A percentile compares a stretch with the other conserved stretches of the same genome.
Evolutionary conservation across 2,888 invertebrate species (phyloP).

Genomic region (Lagria hirta): DNA sequence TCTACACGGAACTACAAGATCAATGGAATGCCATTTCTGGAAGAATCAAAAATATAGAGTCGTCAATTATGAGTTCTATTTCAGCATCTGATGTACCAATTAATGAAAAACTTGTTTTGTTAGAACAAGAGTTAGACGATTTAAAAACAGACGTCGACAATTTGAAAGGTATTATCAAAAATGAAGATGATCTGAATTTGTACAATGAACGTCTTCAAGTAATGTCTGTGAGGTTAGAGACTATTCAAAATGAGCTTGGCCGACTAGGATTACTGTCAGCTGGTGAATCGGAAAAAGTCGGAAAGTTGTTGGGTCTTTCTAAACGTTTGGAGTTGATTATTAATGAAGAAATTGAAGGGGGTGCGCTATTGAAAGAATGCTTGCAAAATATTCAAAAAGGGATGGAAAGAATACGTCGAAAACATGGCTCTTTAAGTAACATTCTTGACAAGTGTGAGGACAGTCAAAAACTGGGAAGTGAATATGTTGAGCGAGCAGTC

Average conservation of each 20-base stretch:
- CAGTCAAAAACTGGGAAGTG: slow-evolving; percentile 72
- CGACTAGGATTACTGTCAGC: slow-evolving; percentile 73
- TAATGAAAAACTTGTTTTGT: slow-evolving; percentile 70
- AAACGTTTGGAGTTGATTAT: slow-evolving; percentile 72
- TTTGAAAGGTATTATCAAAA: slow-evolving; percentile 77
- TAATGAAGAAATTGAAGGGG: slow-evolving; percentile 76
- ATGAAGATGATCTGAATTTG: slow-evolving; percentile 77
- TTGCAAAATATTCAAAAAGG: slow-evolving; percentile 72
- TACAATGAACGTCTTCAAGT: slow-evolving; percentile 82
- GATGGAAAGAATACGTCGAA: slow-evolving; percentile 67
- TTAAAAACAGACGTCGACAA: slow-evolving; percentile 68
- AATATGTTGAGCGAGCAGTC: slow-evolving; percentile 75
- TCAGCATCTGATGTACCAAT: slow-evolving; percentile 74
- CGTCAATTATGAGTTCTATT: slow-evolving; percentile 68
- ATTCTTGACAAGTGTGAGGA: slow-evolving; percentile 73
- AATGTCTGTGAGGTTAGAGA: slow-evolving; percentile 70
- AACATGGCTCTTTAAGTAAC: slow-evolving; percentile 63
- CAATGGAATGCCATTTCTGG: slow-evolving; percentile 71
- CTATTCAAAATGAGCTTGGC: slow-evolving; percentile 79
- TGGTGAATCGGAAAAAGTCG: slow-evolving; percentile 75
- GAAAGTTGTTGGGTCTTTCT: slow-evolving; percentile 68
- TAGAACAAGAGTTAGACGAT: slow-evolving; percentile 78
- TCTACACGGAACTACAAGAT: slow-evolving; percentile 75
- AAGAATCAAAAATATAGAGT: slow-evolving; percentile 67
- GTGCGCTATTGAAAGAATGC: slow-evolving; percentile 72